Evolutionary conservation across 1,140 invertebrate species (phyloP), one percentile per base, ranked within the genome.

Genomic region (Phortica variegata): DNA sequence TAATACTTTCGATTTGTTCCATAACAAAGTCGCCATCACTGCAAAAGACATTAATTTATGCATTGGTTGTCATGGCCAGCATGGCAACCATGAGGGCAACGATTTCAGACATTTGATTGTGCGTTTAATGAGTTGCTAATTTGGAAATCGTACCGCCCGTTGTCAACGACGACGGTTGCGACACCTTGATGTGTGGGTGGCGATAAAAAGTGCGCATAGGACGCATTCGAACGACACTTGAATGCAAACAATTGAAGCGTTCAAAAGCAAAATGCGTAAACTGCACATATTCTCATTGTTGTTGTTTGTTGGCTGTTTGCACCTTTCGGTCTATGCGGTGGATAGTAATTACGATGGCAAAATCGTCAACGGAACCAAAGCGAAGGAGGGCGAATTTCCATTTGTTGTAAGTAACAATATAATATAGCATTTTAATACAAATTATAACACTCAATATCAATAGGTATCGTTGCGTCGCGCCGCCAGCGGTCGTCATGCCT

Each of bases 321-420:
- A 17, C 3, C 10, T 1, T 15, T 31, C 12, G 18, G n/a, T 2
- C 8, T 18, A n/a, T 19, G n/a, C 32, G 44, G 34, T 23, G 15
- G 20, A 15, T 20, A 15, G 0, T 39, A 21, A 41, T 17, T 49
- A 61, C n/a, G 45, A 56, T 37, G 63, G 49, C n/a, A 53, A 63
- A 43, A 72, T 72, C 18, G 69, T 72, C 2, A 72, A 72, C 33
- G 69, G 69, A 4, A 61, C 69, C 1, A 12, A 45, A 3, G 69
- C 69, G 2, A 33, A 13, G 3, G 49, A 55, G 0, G 68, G 59
- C 2, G 69, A 73, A 17, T 73, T 69, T 41, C 69, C 69, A 18
- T 73, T 50, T 12, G 40, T 63, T n/a, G 61, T 65, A 49, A 55
- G n/a, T n/a, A n/a, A n/a, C n/a, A n/a, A n/a, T n/a, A n/a, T n/a